Conservation (phyloP, 2,113 vertebrate genomes). For the Callospermophilus lateralis region DNA sequence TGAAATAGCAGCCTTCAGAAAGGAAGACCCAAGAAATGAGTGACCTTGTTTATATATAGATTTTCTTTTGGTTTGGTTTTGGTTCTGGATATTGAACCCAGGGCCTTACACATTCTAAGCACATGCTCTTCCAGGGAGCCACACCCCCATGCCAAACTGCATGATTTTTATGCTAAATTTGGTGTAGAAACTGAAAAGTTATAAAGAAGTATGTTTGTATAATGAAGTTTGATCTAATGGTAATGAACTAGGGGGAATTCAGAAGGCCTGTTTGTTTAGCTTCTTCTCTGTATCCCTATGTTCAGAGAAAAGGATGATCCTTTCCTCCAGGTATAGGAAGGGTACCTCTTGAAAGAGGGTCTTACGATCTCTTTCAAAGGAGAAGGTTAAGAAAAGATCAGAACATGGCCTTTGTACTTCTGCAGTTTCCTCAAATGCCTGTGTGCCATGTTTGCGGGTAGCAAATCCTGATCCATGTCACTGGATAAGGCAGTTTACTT, state of each 20-base stretch:
- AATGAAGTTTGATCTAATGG: neutral
- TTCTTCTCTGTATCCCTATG: neutral
- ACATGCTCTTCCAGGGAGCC: neutral
- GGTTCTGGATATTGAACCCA: neutral
- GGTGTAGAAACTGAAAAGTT: neutral
- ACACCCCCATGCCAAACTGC: neutral
- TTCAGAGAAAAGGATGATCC: neutral
- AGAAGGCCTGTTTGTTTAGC: neutral
- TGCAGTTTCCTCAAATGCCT: neutral
- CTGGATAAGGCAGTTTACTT: constrained; percentile 28
- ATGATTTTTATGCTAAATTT: neutral
- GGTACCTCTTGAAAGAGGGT: neutral
- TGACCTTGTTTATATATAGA: neutral
- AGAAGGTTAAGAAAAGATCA: neutral
- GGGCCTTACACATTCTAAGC: too few relatives aligned
- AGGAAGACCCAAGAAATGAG: neutral
- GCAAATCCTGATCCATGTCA: neutral
- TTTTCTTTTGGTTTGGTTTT: neutral
- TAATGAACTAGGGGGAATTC: neutral
- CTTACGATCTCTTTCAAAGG: neutral
- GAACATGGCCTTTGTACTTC: neutral
- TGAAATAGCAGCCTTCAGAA: neutral
- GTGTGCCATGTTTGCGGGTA: neutral
- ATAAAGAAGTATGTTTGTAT: neutral
- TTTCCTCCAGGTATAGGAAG: neutral